Percentiles rank a stretch among this genome's conserved stretches.
These are phyloP conservation scores for Larimichthys polyactis DNA, from an alignment of 2,113 vertebrate species.

Conservation along the genomic window DNA sequence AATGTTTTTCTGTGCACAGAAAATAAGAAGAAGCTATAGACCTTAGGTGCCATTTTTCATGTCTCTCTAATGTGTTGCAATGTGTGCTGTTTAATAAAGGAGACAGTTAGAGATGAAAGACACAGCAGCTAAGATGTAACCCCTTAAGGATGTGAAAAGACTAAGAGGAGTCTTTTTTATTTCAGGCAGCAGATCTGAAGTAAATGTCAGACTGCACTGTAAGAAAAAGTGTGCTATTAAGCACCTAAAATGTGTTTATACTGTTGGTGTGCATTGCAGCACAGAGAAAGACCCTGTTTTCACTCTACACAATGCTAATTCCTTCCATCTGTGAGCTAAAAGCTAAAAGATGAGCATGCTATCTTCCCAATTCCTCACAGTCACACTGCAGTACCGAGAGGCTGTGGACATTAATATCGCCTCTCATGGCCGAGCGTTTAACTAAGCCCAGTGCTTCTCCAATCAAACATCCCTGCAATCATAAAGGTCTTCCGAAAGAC, in stretches of 20 bases:
- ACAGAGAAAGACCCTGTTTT: conserved; percentile 20
- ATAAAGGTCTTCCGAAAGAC: conserved; percentile 43
- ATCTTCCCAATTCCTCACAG: not conserved
- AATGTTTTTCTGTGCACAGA: not conserved
- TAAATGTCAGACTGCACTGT: not conserved
- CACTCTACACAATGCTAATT: conserved; percentile 18
- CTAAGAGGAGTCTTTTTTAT: not conserved
- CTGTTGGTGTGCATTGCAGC: conserved; percentile 60
- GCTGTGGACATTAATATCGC: conserved; percentile 23
- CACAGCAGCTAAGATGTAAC: not conserved
- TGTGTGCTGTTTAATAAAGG: not conserved
- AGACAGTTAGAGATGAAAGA: not conserved
- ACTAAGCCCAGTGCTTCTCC: conserved; percentile 25
- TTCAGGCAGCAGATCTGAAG: not conserved
- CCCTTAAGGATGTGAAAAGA: not conserved
- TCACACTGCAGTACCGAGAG: conserved; percentile 12
- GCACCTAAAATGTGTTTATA: conserved; percentile 36
- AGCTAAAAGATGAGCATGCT: conserved; percentile 13
- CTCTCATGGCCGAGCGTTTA: conserved; percentile 18
- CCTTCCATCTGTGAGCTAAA: conserved; percentile 28
- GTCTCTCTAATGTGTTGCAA: not conserved
- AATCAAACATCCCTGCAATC: conserved; percentile 46
- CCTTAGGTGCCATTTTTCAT: not conserved
- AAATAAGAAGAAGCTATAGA: not conserved
- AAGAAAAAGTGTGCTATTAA: conserved; percentile 13